Percentiles rank a stretch among this genome's conserved stretches.
These are phyloP conservation scores for Prochilodus magdalenae DNA, from an alignment of 2,113 vertebrate genomes.

Conservation along the genomic window DNA sequence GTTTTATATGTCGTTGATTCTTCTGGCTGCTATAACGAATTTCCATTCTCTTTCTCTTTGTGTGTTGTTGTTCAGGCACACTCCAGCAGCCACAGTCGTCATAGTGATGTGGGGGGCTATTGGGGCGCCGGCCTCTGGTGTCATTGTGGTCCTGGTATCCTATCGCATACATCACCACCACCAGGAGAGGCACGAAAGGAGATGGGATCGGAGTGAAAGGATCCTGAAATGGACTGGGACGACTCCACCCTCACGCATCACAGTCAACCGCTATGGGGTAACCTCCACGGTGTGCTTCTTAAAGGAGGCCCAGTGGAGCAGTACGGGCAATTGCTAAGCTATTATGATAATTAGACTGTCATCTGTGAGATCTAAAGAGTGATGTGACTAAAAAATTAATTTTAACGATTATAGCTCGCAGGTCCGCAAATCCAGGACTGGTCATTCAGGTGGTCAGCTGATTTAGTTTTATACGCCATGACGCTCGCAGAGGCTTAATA, in stretches of 20 bases:
- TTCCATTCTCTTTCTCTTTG: background rate
- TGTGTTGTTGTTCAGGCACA: conserved; percentile 69
- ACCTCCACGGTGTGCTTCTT: conserved; percentile 9
- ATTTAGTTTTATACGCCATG: too few species aligned
- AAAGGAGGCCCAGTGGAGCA: too few species aligned
- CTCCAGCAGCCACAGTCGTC: conserved; percentile 78
- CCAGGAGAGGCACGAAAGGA: conserved; percentile 70
- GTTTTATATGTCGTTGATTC: too few species aligned
- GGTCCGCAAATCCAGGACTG: too few species aligned
- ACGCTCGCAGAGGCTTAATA: too few species aligned
- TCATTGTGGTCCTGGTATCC: conserved; percentile 82
- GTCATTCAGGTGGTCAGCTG: too few species aligned
- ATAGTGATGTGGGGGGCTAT: conserved; percentile 83
- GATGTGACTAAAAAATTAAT: too few species aligned
- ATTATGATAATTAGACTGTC: too few species aligned
- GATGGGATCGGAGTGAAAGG: conserved; percentile 71
- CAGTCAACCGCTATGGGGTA: conserved; percentile 91
- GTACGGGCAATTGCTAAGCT: background rate
- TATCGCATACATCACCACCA: conserved; percentile 77
- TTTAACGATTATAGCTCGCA: too few species aligned
- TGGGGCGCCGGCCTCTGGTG: conserved; percentile 79
- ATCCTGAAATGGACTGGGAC: conserved; percentile 87
- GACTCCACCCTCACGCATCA: conserved; percentile 87
- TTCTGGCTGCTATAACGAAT: too few species aligned
- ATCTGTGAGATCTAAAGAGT: too few species aligned